Evolutionary conservation across 2,797 vertebrate species (phyloP), one percentile per base, ranked within the genome.

Genomic region (Avahi laniger): DNA sequence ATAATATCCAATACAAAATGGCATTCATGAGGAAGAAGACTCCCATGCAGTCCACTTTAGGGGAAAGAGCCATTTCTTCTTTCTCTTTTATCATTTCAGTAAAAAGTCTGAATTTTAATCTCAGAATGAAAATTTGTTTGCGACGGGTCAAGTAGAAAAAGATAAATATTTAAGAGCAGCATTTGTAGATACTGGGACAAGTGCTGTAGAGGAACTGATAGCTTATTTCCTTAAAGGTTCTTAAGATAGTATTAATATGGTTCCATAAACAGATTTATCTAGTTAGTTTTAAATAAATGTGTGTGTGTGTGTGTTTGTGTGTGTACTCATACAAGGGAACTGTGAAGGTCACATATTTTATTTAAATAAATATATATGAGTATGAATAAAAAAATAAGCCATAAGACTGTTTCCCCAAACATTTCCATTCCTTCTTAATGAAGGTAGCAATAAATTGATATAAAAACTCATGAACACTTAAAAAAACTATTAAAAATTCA

Each of bases 71-170:
- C 13, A 69, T 46, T 89, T 86, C 22, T 91, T 87, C 41, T 82
- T 91, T 93, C 52, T 57, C 33, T 91, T 72, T 41, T 70, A 63
- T 73, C 26, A 65, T 48, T 96, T 94, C 57, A 79, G 43, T 89
- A 20, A 94, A 38, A 92, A 20, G 9, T 91, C 38, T 54, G 22
- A 24, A 59, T 89, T 91, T 93, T 85, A 83, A 80, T 83, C 38
- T 94, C 59, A 70, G 41, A 79, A 94, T 61, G 57, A 84, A 94
- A 79, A 65, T n/a, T 73, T 73, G 18, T 70, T 82, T 85, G 33
- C 73, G 22, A 89, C 35, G 79, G 15, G 14, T 94, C 6, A 83
- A n/a, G 18, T 78, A 72, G 46, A 93, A 94, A 38, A 2, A 15
- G 24, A 30, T 67, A 94, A 92, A 89, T 85, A 87, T 84, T 72